These are phyloP conservation scores for Etheostoma nigrum DNA, from an alignment of 2,797 vertebrate species.

Conservation along the genomic window DNA sequence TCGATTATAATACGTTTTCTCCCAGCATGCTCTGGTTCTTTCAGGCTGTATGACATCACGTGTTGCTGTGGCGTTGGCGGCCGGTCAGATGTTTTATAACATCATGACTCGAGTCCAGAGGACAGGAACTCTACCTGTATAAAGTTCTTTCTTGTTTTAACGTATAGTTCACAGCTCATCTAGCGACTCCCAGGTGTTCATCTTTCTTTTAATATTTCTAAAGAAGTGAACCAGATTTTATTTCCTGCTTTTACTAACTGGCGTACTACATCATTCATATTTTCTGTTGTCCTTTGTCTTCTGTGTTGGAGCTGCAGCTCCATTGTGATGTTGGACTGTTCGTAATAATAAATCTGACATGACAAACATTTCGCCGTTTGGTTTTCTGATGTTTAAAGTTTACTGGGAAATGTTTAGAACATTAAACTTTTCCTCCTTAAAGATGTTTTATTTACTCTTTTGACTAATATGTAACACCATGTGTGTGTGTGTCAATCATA, in stretches of 20 bases:
- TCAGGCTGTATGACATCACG: conserved; percentile 16
- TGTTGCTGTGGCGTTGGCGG: neutral
- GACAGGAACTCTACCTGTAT: no score
- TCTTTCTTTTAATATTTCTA: neutral
- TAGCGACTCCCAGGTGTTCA: no score
- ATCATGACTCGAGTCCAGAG: neutral
- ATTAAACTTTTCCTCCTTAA: no score
- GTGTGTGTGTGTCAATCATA: no score
- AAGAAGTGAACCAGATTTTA: conserved; percentile 8
- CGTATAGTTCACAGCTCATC: no score
- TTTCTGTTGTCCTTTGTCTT: conserved; percentile 9
- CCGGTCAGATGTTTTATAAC: no score
- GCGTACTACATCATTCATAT: neutral
- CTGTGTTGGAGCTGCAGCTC: conserved; percentile 50
- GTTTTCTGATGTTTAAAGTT: neutral
- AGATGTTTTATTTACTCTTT: no score
- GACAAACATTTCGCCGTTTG: neutral
- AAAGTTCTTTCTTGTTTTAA: neutral
- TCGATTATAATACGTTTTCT: conserved; percentile 2
- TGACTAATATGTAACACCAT: no score
- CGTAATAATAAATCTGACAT: conserved; percentile 52
- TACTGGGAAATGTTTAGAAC: no score
- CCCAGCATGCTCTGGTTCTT: conserved; percentile 48
- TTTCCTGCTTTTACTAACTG: conserved; percentile 28
- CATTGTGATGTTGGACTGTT: conserved; percentile 39